Base-by-base conservation (phyloP, 2,888 invertebrate species). In the Clitarchus hookeri region DNA sequence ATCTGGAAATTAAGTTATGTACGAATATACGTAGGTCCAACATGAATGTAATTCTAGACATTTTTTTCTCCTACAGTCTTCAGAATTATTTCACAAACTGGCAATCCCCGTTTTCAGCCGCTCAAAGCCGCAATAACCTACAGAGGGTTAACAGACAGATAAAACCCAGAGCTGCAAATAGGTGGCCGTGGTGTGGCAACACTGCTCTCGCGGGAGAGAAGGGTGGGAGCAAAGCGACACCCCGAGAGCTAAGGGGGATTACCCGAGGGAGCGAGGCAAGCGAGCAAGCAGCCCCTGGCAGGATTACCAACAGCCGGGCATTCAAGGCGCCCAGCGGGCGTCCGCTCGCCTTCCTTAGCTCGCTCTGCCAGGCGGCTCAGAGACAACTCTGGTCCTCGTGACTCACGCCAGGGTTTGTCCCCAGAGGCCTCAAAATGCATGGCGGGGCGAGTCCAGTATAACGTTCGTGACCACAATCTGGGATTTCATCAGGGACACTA, bases 221-320 rank as follows among this genome's bases (percentile, higher is more conserved):
- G 65, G 65, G 65, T 65, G 65, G 65, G 19, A 65, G 65, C 65
- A 65, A n/a, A n/a, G n/a, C 65, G 3, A 19, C 65, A 65, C 65
- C 65, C 65, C 8, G 23, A 65, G 65, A n/a, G 65, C 23, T n/a
- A 65, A n/a, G 65, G 65, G 65, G 65, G 65, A 65, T 65, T 65
- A 65, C 65, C 65, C 12, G 23, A 65, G 65, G n/a, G 65, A 65
- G n/a, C 65, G n/a, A 1, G 19, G n/a, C 65, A 8, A n/a, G 19
- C 23, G 12, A 19, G 65, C 65, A n/a, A 8, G 48, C 48, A 16
- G 48, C 1, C 48, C 48, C 48, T 16, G n/a, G 65, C 65, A 65
- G 65, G 65, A 65, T 65, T 65, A 65, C 65, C 65, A 65, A 65
- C 23, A 65, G 65, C 65, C 65, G 19, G 65, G 65, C 65, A 65